Base-by-base conservation (phyloP, 2,888 invertebrate genomes). In the Nephrotoma appendiculata region DNA sequence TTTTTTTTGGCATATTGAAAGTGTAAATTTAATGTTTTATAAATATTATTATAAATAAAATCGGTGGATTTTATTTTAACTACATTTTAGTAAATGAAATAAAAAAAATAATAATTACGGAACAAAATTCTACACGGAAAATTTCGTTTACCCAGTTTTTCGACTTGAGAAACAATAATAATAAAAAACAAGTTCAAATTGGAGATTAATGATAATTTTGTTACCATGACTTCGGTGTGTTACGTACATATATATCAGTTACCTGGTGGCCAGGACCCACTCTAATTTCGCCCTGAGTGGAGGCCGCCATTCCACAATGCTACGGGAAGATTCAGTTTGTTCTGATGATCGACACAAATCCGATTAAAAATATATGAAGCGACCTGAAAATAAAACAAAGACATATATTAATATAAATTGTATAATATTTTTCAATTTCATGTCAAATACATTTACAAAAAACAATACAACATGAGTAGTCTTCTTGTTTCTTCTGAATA, bases 221-320 rank as follows among this genome's bases (percentile, higher is more conserved):
- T 86, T 86, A 86, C 86, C 86, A 57, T 86, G 86, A 86, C 44
- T 86, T 86, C 86, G 86, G 91, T 92, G 92, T 91, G 91, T 92
- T 92, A 93, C 93, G 93, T 93, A 93, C 93, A 93, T 93, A 93
- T 92, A 93, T 93, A 92, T 93, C 93, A 93, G 93, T 93, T 93
- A 95, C 95, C 94, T 95, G 95, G 93, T 94, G 95, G 92, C 94
- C 94, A 92, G 95, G 94, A 93, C 95, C 95, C 93, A 95, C 94
- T 94, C 95, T 94, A 92, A 95, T 95, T 93, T 95, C 95, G 93
- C 95, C 95, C 93, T 95, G 95, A 92, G 95, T 94, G 91, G 94
- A 94, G 92, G 95, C 94, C 93, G 92, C 92, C 92, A 92, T 92
- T 91, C 91, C 91, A 91, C 91, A 86, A 87, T 48, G 84, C 85